phyloP scores from a whole-genome alignment of 2,113 vertebrate species.

The Nothoprocta pentlandii region DNA sequence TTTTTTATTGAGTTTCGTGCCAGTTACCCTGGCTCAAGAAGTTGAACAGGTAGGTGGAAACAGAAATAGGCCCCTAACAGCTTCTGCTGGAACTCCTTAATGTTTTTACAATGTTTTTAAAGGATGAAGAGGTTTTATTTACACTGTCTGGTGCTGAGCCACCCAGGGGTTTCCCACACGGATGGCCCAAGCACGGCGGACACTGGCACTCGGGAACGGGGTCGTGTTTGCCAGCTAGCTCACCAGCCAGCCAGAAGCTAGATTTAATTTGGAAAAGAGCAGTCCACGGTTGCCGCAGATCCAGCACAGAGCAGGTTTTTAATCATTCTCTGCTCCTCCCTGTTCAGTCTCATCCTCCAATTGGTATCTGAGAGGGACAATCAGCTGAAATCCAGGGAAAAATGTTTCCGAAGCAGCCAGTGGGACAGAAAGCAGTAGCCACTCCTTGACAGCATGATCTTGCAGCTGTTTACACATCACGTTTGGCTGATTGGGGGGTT shows the following conservation, averaged over 20 bases:
- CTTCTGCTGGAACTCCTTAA: background rate
- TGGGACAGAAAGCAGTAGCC: slow-evolving; percentile 64
- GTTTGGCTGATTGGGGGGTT: slow-evolving; percentile 63
- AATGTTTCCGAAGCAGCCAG: slow-evolving; percentile 59
- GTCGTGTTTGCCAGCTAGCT: slow-evolving; percentile 39
- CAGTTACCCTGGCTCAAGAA: background rate
- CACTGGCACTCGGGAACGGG: background rate
- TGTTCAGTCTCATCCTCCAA: slow-evolving; percentile 57
- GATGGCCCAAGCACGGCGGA: slow-evolving; percentile 30
- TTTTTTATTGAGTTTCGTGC: background rate
- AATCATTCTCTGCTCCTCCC: slow-evolving; percentile 46
- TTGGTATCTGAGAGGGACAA: slow-evolving; percentile 55
- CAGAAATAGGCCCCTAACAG: background rate
- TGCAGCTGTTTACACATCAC: slow-evolving; percentile 64
- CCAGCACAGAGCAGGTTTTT: slow-evolving; percentile 63
- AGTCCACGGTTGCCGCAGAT: slow-evolving; percentile 49
- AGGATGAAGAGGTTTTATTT: background rate
- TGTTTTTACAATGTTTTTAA: background rate
- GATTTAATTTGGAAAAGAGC: slow-evolving; percentile 66
- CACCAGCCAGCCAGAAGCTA: slow-evolving; percentile 37
- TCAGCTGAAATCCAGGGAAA: slow-evolving; percentile 46
- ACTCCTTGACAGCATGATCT: slow-evolving; percentile 54
- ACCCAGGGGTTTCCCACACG: background rate
- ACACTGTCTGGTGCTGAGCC: background rate
- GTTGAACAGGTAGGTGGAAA: background rate